phyloP scores from a whole-genome alignment of 2,113 vertebrate species.

The Microcebus jonahi region DNA sequence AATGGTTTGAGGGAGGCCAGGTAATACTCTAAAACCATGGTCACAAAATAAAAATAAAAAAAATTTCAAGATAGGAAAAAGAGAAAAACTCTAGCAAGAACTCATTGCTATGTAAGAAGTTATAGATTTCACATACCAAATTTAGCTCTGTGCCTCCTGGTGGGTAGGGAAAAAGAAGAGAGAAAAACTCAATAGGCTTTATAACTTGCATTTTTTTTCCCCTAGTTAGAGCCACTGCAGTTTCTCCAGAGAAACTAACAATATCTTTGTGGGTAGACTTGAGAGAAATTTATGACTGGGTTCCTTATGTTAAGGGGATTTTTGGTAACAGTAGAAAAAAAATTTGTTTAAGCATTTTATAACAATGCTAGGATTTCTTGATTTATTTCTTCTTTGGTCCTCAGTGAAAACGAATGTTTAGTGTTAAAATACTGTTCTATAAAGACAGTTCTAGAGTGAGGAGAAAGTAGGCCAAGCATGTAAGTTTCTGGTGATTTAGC shows the following conservation, averaged over 20 bases:
- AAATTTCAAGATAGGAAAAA: slow-evolving; percentile 36
- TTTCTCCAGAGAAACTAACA: slow-evolving; percentile 47
- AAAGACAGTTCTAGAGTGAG: slow-evolving; percentile 5
- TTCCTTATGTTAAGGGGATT: slow-evolving; percentile 29
- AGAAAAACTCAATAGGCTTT: slow-evolving; percentile 29
- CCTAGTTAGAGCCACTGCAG: background rate
- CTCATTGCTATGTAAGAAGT: slow-evolving; percentile 18
- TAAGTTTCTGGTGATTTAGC: slow-evolving; percentile 30
- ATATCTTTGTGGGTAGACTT: slow-evolving; percentile 24
- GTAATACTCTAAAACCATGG: slow-evolving; percentile 36
- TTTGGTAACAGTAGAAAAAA: slow-evolving; percentile 43
- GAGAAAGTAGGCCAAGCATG: background rate
- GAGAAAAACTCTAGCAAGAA: slow-evolving; percentile 41
- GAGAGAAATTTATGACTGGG: slow-evolving; percentile 29
- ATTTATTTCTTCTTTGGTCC: slow-evolving; percentile 10
- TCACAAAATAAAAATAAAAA: background rate
- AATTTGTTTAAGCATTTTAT: slow-evolving; percentile 25
- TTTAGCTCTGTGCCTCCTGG: slow-evolving; percentile 38
- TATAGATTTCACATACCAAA: slow-evolving; percentile 36
- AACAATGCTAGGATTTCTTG: slow-evolving; percentile 28
- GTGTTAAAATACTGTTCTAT: slow-evolving; percentile 47
- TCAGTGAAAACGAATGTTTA: slow-evolving; percentile 35
- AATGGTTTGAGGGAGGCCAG: slow-evolving; percentile 5
- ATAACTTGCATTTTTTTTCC: slow-evolving; percentile 47
- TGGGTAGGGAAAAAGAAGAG: background rate